These are phyloP conservation scores for Ooceraea biroi DNA, from an alignment of 1,140 invertebrate genomes.

Conservation along the genomic window DNA sequence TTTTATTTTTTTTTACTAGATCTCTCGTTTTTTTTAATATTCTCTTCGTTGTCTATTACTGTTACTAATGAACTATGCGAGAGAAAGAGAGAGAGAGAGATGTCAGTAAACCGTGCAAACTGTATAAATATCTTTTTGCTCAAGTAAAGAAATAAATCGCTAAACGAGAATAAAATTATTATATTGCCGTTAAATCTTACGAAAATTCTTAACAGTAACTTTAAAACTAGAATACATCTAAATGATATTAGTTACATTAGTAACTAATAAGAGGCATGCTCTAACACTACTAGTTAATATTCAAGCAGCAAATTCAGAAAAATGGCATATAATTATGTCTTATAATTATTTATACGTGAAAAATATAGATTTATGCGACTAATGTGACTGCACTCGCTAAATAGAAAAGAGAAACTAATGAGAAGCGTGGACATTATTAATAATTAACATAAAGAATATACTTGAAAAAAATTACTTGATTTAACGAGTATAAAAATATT, in stretches of 20 bases:
- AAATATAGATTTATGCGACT: constrained; percentile 42
- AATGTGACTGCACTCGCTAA: constrained; percentile 44
- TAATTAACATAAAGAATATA: constrained; percentile 41
- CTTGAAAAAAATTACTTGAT: constrained; percentile 40
- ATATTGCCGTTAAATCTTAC: neutral
- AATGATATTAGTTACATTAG: constrained; percentile 47
- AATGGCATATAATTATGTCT: constrained; percentile 36
- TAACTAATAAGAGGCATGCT: constrained; percentile 55
- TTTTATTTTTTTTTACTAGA: constrained; percentile 27
- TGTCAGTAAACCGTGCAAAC: neutral
- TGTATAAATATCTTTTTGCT: constrained; percentile 12
- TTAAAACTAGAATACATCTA: constrained; percentile 13
- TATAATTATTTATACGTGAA: constrained; percentile 39
- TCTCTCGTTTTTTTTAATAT: constrained; percentile 16
- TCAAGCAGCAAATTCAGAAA: constrained; percentile 50
- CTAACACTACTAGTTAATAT: constrained; percentile 49
- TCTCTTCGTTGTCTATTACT: constrained; percentile 6
- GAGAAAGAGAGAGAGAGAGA: no score
- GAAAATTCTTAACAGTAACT: constrained; percentile 14
- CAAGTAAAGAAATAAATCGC: constrained; percentile 12
- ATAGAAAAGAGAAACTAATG: constrained; percentile 50
- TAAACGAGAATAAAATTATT: neutral
- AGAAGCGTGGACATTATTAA: constrained; percentile 50
- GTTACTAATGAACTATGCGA: constrained; percentile 15
- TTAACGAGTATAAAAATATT: constrained; percentile 14